These are phyloP conservation scores for Rotaria sp. DNA, from an alignment of 2,888 invertebrate species.

Conservation along the genomic window DNA sequence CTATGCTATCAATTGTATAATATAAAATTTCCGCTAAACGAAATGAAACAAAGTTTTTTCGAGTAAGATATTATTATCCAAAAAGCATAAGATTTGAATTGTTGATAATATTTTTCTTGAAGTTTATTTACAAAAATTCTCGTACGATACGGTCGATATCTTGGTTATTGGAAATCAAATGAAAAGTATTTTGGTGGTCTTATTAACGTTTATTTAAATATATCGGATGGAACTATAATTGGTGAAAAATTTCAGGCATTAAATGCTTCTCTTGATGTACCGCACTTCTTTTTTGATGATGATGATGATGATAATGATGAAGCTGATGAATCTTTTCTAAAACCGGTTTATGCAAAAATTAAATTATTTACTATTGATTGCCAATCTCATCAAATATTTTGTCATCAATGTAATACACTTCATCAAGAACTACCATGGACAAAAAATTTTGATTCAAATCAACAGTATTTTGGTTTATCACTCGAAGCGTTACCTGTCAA, in stretches of 20 bases:
- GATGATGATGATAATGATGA: not conserved
- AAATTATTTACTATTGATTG: not conserved
- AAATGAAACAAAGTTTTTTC: not conserved
- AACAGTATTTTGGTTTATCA: slow-evolving; percentile 1
- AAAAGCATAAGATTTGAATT: not conserved
- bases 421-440: not conserved
- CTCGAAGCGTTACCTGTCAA: not conserved
- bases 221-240: not conserved
- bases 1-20: not conserved
- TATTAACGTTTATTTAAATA: not conserved
- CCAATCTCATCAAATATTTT: not conserved
- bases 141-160: not conserved
- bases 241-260: not conserved
- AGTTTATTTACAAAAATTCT: slow-evolving; percentile 15
- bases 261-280: not conserved
- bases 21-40: not conserved
- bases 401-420: not conserved
- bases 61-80: not conserved
- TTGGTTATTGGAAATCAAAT: slow-evolving; percentile 8
- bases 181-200: not conserved
- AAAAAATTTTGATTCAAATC: not conserved
- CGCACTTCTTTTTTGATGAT: not conserved
- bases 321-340: not conserved
- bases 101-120: not conserved
- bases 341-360: not conserved